Evolutionary conservation across 2,888 invertebrate species (phyloP).

Genomic region (Caenorhabditis wallacei): DNA sequence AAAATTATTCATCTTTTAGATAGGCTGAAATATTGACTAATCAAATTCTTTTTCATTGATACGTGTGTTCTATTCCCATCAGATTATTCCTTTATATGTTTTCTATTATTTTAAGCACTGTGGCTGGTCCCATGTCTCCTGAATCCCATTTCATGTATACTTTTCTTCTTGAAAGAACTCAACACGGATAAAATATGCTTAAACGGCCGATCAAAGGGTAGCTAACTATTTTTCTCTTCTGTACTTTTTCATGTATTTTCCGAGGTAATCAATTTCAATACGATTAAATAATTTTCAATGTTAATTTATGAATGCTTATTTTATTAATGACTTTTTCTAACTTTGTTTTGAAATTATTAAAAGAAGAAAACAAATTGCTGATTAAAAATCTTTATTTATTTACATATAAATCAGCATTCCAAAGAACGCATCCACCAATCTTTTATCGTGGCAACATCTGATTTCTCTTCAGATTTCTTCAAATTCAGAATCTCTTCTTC

Average conservation of each 20-base stretch:
- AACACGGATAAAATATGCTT: slow-evolving; percentile 17
- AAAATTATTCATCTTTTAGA: slow-evolving; percentile 22
- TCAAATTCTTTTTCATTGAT: neutral
- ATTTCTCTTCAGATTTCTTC: slow-evolving; percentile 14
- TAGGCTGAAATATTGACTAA: neutral
- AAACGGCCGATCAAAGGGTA: slow-evolving; percentile 23
- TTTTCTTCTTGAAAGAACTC: neutral
- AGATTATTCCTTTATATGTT: neutral
- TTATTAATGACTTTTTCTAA: no score
- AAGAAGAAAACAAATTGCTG: neutral
- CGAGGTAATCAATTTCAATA: slow-evolving; percentile 2
- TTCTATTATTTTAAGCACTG: neutral
- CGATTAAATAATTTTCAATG: neutral
- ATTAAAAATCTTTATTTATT: neutral
- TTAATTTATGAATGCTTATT: no score
- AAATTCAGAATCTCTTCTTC: slow-evolving; percentile 15
- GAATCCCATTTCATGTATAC: slow-evolving; percentile 12
- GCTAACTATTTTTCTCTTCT: neutral
- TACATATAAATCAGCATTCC: slow-evolving; percentile 35
- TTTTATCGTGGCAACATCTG: slow-evolving; percentile 20
- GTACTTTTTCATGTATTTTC: neutral
- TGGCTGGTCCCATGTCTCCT: slow-evolving; percentile 51
- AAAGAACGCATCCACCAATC: slow-evolving; percentile 64
- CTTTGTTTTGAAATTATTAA: neutral
- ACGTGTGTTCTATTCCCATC: slow-evolving; percentile 3